A percentile compares a stretch with the other conserved stretches of the same genome.
Conservation (phyloP, 2,797 vertebrate species). For the Brachyalestes nurse region DNA sequence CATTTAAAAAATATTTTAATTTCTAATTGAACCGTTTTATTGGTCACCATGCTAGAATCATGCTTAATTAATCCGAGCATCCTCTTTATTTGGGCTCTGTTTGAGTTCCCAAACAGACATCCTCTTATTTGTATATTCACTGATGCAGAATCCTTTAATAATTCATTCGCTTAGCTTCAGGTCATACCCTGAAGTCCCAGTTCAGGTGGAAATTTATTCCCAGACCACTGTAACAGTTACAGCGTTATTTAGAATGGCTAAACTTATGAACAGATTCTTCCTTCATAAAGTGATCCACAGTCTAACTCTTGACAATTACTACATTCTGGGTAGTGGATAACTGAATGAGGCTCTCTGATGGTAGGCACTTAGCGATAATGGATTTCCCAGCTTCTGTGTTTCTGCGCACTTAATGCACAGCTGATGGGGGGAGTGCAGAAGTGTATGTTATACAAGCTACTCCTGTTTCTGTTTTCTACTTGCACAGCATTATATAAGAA, state of each 20-base stretch:
- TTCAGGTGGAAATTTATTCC: too few relatives aligned
- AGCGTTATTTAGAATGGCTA: too few relatives aligned
- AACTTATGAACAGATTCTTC: neutral
- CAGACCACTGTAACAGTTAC: too few relatives aligned
- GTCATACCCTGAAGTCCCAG: too few relatives aligned
- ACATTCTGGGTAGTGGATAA: conserved; percentile 13
- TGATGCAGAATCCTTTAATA: neutral
- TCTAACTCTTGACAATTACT: conserved; percentile 14
- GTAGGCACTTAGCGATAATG: conserved; percentile 38
- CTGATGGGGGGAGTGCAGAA: conserved; percentile 34
- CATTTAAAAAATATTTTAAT: too few relatives aligned
- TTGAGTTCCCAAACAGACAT: too few relatives aligned
- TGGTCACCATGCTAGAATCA: too few relatives aligned
- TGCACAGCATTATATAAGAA: conserved; percentile 58
- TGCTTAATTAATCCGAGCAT: too few relatives aligned
- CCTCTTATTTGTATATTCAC: too few relatives aligned
- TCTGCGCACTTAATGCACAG: conserved; percentile 41
- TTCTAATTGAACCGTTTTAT: too few relatives aligned
- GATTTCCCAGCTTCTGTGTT: conserved; percentile 39
- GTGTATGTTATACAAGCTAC: conserved; percentile 60
- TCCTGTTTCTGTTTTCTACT: conserved; percentile 55
- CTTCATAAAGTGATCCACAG: conserved; percentile 17
- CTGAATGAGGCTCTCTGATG: conserved; percentile 18
- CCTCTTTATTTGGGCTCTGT: too few relatives aligned
- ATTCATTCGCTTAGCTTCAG: too few relatives aligned